Evolutionary conservation across 2,888 invertebrate species (phyloP), one percentile per base, ranked within the genome.

Genomic region (Morpho achilles): DNA sequence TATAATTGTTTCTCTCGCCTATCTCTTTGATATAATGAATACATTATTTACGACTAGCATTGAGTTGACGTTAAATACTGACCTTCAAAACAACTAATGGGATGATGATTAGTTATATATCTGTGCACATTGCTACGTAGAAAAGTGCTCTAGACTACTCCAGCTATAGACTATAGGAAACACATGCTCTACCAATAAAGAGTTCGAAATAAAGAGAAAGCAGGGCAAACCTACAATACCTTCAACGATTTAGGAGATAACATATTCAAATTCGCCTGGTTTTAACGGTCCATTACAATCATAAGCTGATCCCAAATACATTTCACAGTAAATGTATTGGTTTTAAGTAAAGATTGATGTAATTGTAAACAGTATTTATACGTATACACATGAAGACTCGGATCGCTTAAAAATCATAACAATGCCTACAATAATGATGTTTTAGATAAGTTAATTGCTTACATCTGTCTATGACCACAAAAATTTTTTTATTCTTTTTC

Each of bases 231-330:
- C 32, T 32, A 32, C 32, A 32, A 32, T 2, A 32, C 32, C 32
- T 32, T 32, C 4, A 32, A 32, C 5, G 32, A 5, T 32, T 32
- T 32, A 32, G 32, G 5, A 32, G 32, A 32, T 32, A 32, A 32
- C 32, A 32, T 32, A 32, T 32, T 32, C 32, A 32, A 32, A 32
- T 3, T 32, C 32, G 32, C 32, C 32, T 32, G 32, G 32, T 32
- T n/a, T 22, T 7, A 7, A 9, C 43, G 43, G 43, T 46, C n/a
- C 46, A 46, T 23, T 7, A 49, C 50, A 60, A 60, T 10, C 56
- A 79, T 79, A 82, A 84, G 83, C 84, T 84, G 85, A 84, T 84
- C 84, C 83, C 76, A 73, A 65, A 65, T 66, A 60, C 60, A 57
- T 58, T 46, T 23, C 45, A n/a, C 39, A 49, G 48, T 10, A 59